These are phyloP conservation scores for Lypha dubia DNA, from an alignment of 2,888 invertebrate species.

Conservation along the genomic window DNA sequence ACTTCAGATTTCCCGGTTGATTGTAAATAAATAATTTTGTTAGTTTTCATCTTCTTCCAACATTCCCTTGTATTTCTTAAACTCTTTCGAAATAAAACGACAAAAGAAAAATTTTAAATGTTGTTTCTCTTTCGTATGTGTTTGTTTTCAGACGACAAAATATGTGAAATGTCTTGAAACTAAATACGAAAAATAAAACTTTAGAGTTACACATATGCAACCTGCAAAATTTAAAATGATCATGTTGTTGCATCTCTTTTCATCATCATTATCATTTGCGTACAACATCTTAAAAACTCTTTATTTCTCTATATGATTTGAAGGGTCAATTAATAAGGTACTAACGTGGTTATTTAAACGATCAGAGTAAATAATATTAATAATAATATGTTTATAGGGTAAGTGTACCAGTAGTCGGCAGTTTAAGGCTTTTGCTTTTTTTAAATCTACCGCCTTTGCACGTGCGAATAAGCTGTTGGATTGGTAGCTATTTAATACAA, in stretches of 20 bases:
- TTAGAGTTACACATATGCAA: slow-evolving; percentile 29
- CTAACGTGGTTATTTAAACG: not conserved
- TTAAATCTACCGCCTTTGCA: too few relatives aligned
- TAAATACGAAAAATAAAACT: slow-evolving; percentile 44
- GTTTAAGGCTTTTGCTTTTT: too few relatives aligned
- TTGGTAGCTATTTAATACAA: too few relatives aligned
- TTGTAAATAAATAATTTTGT: slow-evolving; percentile 4
- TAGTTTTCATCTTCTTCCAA: slow-evolving; percentile 16
- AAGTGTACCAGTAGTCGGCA: too few relatives aligned
- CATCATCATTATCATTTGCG: slow-evolving; percentile 61
- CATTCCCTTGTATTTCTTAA: not conserved
- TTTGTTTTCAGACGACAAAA: not conserved
- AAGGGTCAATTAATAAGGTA: slow-evolving; percentile 18
- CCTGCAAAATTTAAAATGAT: slow-evolving; percentile 37
- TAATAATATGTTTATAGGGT: not conserved
- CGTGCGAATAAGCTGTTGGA: too few relatives aligned
- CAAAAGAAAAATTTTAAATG: slow-evolving; percentile 3
- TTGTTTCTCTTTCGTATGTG: not conserved
- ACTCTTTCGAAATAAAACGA: not conserved
- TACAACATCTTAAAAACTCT: slow-evolving; percentile 53
- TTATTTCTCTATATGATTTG: slow-evolving; percentile 33
- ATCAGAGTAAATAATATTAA: not conserved
- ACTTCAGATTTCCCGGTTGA: slow-evolving; percentile 33
- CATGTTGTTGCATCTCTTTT: slow-evolving; percentile 48
- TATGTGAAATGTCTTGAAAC: slow-evolving; percentile 52